Evolutionary conservation across 53 echinoderm and acorn worm species (phyloP).

Genomic region (Mesocentrotus franciscanus): DNA sequence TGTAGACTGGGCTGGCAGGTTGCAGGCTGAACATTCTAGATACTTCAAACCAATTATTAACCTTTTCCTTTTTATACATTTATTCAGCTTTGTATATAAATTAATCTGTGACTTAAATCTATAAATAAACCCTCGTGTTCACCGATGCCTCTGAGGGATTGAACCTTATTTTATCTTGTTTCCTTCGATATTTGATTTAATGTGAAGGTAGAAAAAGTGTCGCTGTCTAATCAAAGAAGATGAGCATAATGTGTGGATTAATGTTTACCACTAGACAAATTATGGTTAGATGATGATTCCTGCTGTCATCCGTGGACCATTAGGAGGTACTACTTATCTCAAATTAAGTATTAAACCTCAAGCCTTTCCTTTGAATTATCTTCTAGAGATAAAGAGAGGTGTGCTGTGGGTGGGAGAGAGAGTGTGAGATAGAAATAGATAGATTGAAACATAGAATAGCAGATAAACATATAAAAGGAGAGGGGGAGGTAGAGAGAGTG

Average conservation of each 20-base stretch:
- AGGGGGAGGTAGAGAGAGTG: background rate
- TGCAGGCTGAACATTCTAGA: background rate
- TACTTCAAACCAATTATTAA: background rate
- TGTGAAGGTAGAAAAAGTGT: background rate
- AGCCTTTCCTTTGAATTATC: background rate
- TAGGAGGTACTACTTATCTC: background rate
- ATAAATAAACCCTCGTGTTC: background rate
- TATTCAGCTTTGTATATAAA: background rate
- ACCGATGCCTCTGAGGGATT: background rate
- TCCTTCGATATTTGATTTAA: background rate
- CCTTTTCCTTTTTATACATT: background rate
- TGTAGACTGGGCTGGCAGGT: background rate
- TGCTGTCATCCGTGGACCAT: background rate
- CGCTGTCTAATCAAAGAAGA: background rate
- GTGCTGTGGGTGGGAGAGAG: background rate
- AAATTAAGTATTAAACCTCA: conserved; percentile 50
- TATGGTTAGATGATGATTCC: background rate
- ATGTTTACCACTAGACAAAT: background rate
- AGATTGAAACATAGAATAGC: background rate
- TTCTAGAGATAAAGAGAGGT: background rate
- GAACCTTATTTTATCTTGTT: background rate
- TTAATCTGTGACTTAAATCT: background rate
- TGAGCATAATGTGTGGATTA: background rate
- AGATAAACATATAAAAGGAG: background rate
- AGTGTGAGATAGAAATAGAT: background rate